These are phyloP conservation scores for Spisula solida DNA, from an alignment of 2,888 invertebrate genomes.

Conservation along the genomic window DNA sequence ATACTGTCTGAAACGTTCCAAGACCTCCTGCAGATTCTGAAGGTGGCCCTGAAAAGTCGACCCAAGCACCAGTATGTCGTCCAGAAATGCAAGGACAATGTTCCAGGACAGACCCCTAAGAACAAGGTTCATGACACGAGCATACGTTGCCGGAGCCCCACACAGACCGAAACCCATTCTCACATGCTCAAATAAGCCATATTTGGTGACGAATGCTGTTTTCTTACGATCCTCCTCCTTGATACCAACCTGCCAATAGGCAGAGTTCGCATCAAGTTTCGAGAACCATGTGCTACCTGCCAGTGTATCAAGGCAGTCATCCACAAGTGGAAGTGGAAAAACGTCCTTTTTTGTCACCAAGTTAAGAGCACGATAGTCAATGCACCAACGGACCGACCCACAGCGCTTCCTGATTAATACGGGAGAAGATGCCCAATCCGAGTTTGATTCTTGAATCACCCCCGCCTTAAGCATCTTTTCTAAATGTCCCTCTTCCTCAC, in stretches of 20 bases:
- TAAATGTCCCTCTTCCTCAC: neutral
- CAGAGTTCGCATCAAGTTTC: neutral
- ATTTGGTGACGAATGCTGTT: slow-evolving; percentile 69
- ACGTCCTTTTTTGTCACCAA: neutral
- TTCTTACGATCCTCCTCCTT: slow-evolving; percentile 58
- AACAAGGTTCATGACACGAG: slow-evolving; percentile 58
- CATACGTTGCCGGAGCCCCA: slow-evolving; percentile 65
- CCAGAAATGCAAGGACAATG: neutral
- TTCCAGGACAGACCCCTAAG: slow-evolving; percentile 54
- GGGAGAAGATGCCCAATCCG: neutral
- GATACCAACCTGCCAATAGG: slow-evolving; percentile 45
- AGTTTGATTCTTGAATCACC: neutral
- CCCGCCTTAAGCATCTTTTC: slow-evolving; percentile 42
- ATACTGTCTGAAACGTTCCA: slow-evolving; percentile 52
- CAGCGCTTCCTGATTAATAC: slow-evolving; percentile 12
- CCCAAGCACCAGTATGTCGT: neutral
- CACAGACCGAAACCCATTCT: slow-evolving; percentile 67
- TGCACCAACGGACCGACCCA: neutral
- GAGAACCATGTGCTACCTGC: neutral
- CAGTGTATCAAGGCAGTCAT: slow-evolving; percentile 2
- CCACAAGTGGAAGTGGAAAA: neutral
- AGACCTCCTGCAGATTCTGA: slow-evolving; percentile 43
- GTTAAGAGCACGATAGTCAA: slow-evolving; percentile 12
- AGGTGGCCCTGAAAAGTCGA: neutral
- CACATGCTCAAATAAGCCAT: slow-evolving; percentile 65